These are phyloP conservation scores for Characodon lateralis DNA, from an alignment of 2,797 vertebrate species.

Conservation along the genomic window DNA sequence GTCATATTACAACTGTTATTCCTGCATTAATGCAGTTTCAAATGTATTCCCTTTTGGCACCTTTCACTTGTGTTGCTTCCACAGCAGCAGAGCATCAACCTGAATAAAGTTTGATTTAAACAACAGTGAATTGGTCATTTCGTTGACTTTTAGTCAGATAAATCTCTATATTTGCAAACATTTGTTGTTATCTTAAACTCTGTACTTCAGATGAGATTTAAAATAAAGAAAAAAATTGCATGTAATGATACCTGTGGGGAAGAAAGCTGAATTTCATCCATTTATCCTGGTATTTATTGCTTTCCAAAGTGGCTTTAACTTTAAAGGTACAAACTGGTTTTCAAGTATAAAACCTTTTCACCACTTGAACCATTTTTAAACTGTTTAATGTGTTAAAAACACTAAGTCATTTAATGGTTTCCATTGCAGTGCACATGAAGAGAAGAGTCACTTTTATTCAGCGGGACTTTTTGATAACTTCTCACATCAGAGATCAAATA, in stretches of 20 bases:
- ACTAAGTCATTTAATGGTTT: slow-evolving; percentile 24
- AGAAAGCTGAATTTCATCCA: background rate
- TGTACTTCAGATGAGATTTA: background rate
- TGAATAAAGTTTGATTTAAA: background rate
- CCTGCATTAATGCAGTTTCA: background rate
- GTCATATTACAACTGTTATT: background rate
- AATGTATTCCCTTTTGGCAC: background rate
- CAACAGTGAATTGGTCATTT: background rate
- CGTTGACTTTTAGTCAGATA: background rate
- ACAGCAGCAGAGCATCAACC: background rate
- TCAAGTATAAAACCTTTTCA: background rate
- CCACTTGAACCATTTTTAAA: background rate
- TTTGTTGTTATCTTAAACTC: background rate
- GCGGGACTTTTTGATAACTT: slow-evolving; percentile 14
- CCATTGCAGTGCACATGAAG: slow-evolving; percentile 15
- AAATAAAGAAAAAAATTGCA: background rate
- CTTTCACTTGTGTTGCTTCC: background rate
- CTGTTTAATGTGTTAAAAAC: slow-evolving; percentile 15
- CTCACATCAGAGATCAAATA: slow-evolving; percentile 32
- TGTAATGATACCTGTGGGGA: background rate
- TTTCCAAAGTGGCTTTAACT: background rate
- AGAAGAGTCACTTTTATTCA: slow-evolving; percentile 29
- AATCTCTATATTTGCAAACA: background rate
- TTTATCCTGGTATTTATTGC: background rate
- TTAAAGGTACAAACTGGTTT: slow-evolving; percentile 2